phyloP scores from a whole-genome alignment of 35 echinoderm and acorn worm species.

The Lytechinus variegatus region DNA sequence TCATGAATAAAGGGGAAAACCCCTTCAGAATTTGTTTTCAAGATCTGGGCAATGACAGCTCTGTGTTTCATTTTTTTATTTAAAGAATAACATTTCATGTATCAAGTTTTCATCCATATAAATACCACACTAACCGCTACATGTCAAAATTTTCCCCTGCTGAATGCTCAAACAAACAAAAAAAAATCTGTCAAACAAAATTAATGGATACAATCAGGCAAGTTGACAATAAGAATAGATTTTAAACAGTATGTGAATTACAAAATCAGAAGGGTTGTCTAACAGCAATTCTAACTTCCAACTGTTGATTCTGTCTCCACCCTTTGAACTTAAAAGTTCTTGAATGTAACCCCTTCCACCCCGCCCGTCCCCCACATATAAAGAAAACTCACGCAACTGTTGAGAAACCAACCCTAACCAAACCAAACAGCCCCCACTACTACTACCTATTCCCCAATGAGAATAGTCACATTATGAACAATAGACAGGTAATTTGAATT shows the following conservation, averaged over 20 bases:
- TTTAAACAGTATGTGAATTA: too few species aligned
- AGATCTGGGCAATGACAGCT: not conserved
- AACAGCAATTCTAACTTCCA: not conserved
- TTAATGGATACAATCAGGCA: not conserved
- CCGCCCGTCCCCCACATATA: not conserved
- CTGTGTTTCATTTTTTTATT: not conserved
- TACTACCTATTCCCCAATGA: too few species aligned
- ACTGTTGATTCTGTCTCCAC: not conserved
- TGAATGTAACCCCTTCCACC: not conserved
- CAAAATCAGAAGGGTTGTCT: not conserved
- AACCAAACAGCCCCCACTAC: not conserved
- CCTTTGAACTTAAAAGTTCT: not conserved
- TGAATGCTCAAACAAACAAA: not conserved
- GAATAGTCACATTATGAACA: too few species aligned
- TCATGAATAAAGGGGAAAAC: not conserved
- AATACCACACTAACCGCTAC: not conserved
- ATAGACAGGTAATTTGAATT: too few species aligned
- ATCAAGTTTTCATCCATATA: not conserved
- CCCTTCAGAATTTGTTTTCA: not conserved
- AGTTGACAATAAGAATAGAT: not conserved
- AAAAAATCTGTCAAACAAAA: not conserved
- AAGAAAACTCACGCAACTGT: too few species aligned
- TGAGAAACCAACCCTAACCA: not conserved
- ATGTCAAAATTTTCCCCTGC: not conserved
- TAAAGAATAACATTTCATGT: too few species aligned